Base-by-base conservation (phyloP, 1,140 invertebrate species). In the Onthophagus taurus region DNA sequence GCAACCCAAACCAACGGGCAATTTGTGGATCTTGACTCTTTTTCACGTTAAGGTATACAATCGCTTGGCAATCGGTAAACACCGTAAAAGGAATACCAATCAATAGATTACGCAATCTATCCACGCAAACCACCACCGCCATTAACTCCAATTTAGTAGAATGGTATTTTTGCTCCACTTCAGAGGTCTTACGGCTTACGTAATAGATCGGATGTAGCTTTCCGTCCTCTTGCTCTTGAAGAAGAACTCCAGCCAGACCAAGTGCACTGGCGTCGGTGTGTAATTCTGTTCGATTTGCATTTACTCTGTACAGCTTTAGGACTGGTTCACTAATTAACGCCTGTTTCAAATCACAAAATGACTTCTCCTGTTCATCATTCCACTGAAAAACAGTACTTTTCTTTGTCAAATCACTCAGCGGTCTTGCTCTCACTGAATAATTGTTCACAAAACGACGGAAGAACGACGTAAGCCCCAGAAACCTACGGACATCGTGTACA, bases 11-110 rank as follows among this genome's bases (percentile, higher is more conserved):
- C 58, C 62, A 63, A 7, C 58, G 29, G 0, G 51, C 44, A 4
- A 57, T 49, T 16, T 47, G 47, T 2, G 51, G 44, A 48, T 48
- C 46, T 13, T 51, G 43, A 19, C 47, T 44, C 19, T 51, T 48
- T 21, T 58, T 53, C 20, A 36, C 43, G 19, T 51, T 46, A 9
- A 51, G 31, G 3, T 41, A 24, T 13, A 34, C 34, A 30, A 53
- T 34, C 1, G 49, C 36, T 16, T 54, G 48, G 39, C 65, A 68
- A 56, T 55, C 66, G 2, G 44, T 65, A 30, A 65, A 53, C 33
- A 59, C 55, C 33, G 34, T 60, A 36, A 68, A 71, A 7, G 34
- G 30, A n/a, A 59, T 60, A 1, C 60, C 62, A n/a, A 64, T 11
- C 9, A 66, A 21, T 29, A 59, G 64, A 7, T 61, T 50, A 16